A percentile compares a stretch with the other conserved stretches of the same genome.
These are phyloP conservation scores for Heloderma charlesbogerti DNA, from an alignment of 2,113 vertebrate genomes.

Conservation along the genomic window DNA sequence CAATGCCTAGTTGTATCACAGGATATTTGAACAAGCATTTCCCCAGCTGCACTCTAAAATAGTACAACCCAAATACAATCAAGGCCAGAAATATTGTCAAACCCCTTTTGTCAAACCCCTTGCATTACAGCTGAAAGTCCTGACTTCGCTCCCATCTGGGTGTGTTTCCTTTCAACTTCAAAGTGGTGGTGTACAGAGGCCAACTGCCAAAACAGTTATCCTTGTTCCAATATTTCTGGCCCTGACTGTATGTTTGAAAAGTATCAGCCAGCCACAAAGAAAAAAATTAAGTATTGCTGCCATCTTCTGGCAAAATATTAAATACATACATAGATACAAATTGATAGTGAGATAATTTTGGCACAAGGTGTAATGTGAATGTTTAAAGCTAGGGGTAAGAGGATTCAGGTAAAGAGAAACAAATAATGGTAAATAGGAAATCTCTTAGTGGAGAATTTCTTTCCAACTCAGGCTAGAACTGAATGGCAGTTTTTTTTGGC, in stretches of 20 bases:
- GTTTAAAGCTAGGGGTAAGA: neutral
- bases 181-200: too few relatives aligned
- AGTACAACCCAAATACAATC: neutral
- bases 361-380: neutral
- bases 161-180: too few relatives aligned
- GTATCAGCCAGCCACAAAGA: neutral
- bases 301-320: conserved; percentile 10
- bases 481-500: too few relatives aligned
- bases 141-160: too few relatives aligned
- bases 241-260: too few relatives aligned
- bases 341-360: neutral
- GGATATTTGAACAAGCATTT: neutral
- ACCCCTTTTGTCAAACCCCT: too few relatives aligned
- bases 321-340: neutral
- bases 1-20: neutral
- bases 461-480: neutral
- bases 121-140: too few relatives aligned
- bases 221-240: too few relatives aligned
- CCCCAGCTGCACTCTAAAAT: neutral
- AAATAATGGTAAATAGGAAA: neutral
- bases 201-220: too few relatives aligned
- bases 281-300: conserved; percentile 5
- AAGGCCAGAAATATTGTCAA: too few relatives aligned
- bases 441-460: neutral
- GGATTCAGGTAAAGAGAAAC: neutral